phyloP scores from a whole-genome alignment of 2,888 invertebrate species.

The Ectemnius cavifrons region DNA sequence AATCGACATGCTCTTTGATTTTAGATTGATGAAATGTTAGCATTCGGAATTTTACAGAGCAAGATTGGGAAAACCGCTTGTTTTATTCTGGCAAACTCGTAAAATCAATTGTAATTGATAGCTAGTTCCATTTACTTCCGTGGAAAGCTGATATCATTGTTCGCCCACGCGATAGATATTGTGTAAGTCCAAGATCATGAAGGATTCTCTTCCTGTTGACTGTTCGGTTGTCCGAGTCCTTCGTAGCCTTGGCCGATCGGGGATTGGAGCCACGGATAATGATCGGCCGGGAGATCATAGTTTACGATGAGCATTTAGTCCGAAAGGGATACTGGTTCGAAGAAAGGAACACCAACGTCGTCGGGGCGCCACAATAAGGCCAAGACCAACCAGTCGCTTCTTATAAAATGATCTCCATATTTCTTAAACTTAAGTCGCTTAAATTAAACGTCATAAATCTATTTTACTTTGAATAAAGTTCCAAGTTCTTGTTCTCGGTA shows the following conservation, averaged over 20 bases:
- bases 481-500: too few species aligned
- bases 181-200: neutral
- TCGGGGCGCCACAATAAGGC: too few species aligned
- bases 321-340: constrained; percentile 13
- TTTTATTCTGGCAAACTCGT: too few species aligned
- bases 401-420: neutral
- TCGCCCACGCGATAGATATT: constrained; percentile 13
- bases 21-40: too few species aligned
- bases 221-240: constrained; percentile 46
- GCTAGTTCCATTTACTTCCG: neutral
- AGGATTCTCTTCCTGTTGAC: constrained; percentile 51
- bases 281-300: constrained; percentile 34
- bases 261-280: constrained; percentile 37
- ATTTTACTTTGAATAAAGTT: too few species aligned
- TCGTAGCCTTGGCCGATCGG: constrained; percentile 55
- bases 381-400: neutral
- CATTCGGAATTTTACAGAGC: too few species aligned
- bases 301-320: constrained; percentile 9
- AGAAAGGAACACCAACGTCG: constrained; percentile 14
- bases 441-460: too few species aligned
- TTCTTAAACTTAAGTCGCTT: neutral
- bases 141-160: constrained; percentile 29
- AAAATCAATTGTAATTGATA: too few species aligned
- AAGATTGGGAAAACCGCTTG: too few species aligned
- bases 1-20: too few species aligned